Evolutionary conservation across 1,140 invertebrate genomes (phyloP), one percentile per base, ranked within the genome.

Genomic region (Himalopsyche phryganea): DNA sequence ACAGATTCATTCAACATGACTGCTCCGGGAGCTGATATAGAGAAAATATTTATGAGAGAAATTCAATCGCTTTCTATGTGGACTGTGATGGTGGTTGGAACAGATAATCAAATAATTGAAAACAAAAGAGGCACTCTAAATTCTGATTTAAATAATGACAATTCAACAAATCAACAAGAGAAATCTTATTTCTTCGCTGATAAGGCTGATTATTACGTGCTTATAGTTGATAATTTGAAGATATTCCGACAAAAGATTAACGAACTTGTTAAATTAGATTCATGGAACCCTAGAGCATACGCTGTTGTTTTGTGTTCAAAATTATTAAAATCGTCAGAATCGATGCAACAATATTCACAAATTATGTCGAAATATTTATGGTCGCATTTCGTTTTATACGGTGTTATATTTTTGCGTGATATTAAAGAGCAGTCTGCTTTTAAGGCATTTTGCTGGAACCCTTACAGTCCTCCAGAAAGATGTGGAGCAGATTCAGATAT

Each of bases 401-500:
- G 67, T 13, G 47, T 72, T 17, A 62, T 76, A 6, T 49, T 68
- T 15, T 53, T 74, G 23, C 68, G 68, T 23, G 49, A 70, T 51
- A 48, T 50, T 2, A 51, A 55, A 11, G 63, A 69, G 49, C 62
- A 62, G 13, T 58, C 69, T 32, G 68, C 66, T 15, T 66, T 69
- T 10, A 44, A 65, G 6, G 61, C 71, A 18, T 73, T 71, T 47
- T 66, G 67, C 15, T 74, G 73, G 72, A 70, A 62, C 47, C 71
- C 74, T 1, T 73, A 71, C 50, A 68, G 74, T 57, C 74, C 74
- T 1, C 73, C 74, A 18, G 68, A 63, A 19, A 68, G 67, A 23
- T 76, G 74, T 54, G 74, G 74, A 11, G 67, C 69, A 51, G 60
- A 49, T 13, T 71, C 71, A 38, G 74, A 76, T 62, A 69, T 68